Base-by-base conservation (phyloP, 2,797 vertebrate genomes). In the Aplochiton taeniatus region DNA sequence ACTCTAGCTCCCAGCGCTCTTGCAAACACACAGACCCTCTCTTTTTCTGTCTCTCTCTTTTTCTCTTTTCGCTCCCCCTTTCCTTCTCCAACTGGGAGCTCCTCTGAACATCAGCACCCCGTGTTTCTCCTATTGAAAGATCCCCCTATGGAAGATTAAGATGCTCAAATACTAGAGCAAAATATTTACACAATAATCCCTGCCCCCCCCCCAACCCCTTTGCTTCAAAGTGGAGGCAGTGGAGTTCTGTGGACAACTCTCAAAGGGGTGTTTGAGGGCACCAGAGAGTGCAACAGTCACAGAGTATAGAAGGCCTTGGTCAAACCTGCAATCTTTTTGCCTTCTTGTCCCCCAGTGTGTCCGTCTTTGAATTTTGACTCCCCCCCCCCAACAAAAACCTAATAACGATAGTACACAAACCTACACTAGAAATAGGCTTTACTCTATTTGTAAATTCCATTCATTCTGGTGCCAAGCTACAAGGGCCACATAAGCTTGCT, bases 1-100 rank as follows among this genome's bases (percentile, higher is more conserved):
- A 92, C 92, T 92, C 87, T 85, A 89, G 91, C 91, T 93, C 90
- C 90, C 85, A 91, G 89, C 89, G 84, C 90, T 91, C 89, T 84
- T 84, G 83, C 86, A 91, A 91, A 88, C 90, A 90, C 89, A 91
- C 84, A 92, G 85, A 89, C 88, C 88, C 85, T 77, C 83, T 89
- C 46, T 20, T 44, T 44, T 7, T 17, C 62, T 71, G 31, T 68
- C 63, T 90, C 87, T 90, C 86, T 86, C 77, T 87, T 84, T 78
- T 75, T 84, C 72, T 82, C 76, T 68, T 31, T 78, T 84, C 86
- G 6, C 66, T 63, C 77, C 84, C 73, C 41, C 59, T 82, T 77
- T 88, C 81, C 79, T 75, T 89, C 88, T 82, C 87, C 88, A 90
- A 89, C 88, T 79, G 84, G 88, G 87, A 91, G 87, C 86, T 85